phyloP scores from a whole-genome alignment of 2,797 vertebrate species.

The Gymnodraco acuticeps region DNA sequence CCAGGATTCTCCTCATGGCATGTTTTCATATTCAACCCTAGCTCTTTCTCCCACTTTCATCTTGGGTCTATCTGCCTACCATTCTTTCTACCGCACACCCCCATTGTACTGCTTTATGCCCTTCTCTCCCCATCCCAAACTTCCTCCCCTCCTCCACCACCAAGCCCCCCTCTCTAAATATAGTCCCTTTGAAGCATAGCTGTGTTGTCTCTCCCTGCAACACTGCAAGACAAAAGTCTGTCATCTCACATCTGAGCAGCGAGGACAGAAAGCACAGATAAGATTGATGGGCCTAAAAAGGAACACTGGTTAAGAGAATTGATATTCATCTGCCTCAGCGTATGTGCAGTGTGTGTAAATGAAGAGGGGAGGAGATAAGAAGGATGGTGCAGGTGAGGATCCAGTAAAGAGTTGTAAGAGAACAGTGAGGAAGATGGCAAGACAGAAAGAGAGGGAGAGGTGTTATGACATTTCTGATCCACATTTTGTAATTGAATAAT shows the following conservation, averaged over 20 bases:
- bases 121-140: conserved; percentile 17
- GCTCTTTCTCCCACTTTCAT: conserved; percentile 58
- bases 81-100: conserved; percentile 52
- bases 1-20: conserved; percentile 61
- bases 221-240: conserved; percentile 82
- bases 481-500: conserved; percentile 83
- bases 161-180: conserved; percentile 76
- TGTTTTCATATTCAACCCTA: conserved; percentile 62
- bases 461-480: conserved; percentile 78
- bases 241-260: conserved; percentile 75
- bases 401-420: conserved; percentile 29
- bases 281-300: conserved; percentile 72
- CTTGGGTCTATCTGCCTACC: conserved; percentile 53
- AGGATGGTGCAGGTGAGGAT: conserved; percentile 25
- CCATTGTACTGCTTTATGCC: conserved; percentile 61
- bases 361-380: conserved; percentile 31
- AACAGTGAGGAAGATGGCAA: conserved; percentile 18
- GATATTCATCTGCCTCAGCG: conserved; percentile 68
- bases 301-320: conserved; percentile 66
- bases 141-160: conserved; percentile 15
- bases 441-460: conserved; percentile 38
- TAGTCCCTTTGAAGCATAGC: conserved; percentile 81
- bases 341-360: conserved; percentile 43
- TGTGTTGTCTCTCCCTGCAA: conserved; percentile 77
- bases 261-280: conserved; percentile 63